Evolutionary conservation across 2,113 vertebrate species (phyloP), one percentile per base, ranked within the genome.

Genomic region (Spermophilus dauricus): DNA sequence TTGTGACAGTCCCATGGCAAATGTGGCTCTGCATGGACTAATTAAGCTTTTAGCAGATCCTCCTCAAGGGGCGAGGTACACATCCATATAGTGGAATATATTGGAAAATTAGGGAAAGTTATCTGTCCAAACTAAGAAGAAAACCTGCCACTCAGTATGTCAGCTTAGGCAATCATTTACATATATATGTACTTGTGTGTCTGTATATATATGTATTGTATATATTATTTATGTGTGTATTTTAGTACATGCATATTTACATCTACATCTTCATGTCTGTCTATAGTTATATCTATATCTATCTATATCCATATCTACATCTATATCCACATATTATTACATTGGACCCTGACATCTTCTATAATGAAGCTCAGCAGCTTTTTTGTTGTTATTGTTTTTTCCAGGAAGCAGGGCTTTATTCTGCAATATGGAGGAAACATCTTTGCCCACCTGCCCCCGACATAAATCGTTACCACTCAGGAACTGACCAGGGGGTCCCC

Each of bases 61-160:
- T 16, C 28, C 9, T 5, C 8, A 18, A 10, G 1, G 37, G 37
- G 3, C 0, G 24, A 1, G 42, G 48, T 51, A 2, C 34, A 77
- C 24, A 45, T 26, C 4, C 24, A 4, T 63, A 63, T 28, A 63
- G 26, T 13, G 22, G 14, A 39, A 5, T 75, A 30, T n/a, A 32
- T 28, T 48, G 24, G 45, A 89, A 87, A 67, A 42, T 28, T 51
- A 84, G 65, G 28, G 28, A 28, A 58, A 61, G 6, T 37, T 69
- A 67, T 63, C 30, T 69, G 30, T 78, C 42, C 56, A 48, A 17
- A 69, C 8, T 58, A 75, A 67, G 67, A 76, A 34, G 56, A 63
- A 75, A 37, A 1, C 42, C 26, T 83, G 53, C 34, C 28, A 6
- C 4, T n/a, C n/a, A 2, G 75, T 14, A 26, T 20, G 11, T 53